Base-by-base conservation (phyloP, 2,113 vertebrate genomes). In the Sclerurus mexicanus region DNA sequence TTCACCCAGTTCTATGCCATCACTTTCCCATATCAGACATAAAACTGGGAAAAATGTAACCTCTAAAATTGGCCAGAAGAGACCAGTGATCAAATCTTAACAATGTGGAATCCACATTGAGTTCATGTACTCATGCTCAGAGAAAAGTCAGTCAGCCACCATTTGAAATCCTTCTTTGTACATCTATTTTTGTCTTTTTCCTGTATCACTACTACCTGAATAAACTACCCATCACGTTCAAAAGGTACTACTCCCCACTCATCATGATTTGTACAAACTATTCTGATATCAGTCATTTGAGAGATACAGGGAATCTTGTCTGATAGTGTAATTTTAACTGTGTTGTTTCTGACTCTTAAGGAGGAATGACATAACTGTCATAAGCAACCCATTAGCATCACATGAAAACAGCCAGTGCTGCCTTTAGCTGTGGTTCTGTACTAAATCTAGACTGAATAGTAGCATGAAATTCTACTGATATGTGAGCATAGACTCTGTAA, bases 91-190 rank as follows among this genome's bases (percentile, higher is more conserved):
- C 24, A 81, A 28, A 66, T 40, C 24, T 69, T 46, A 55, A 10
- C 67, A 39, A n/a, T 13, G 4, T 2, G 47, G 7, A 7, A 7
- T 27, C 6, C 28, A 35, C 0, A 0, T 3, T 40, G 30, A 4
- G 8, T 81, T 74, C 66, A 42, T 22, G 30, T 28, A 46, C 9
- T 79, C 27, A 33, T 20, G 9, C 33, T 83, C 33, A 63, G 23
- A 90, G 59, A 50, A 66, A 67, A 95, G 42, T 23, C 39, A n/a
- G 24, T 47, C 55, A 75, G 16, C 2, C 18, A 69, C 3, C 2
- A 33, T 55, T 58, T 25, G 10, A 87, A 90, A 5, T 33, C 19
- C 15, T 64, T 87, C 10, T 14, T 68, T 3, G 1, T 37, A 28
- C 12, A 23, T 24, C 35, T 62, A 10, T 10, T 87, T 76, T 58